Evolutionary conservation across 2,113 vertebrate species (phyloP), one percentile per base, ranked within the genome.

Genomic region (Enhydra lutris): DNA sequence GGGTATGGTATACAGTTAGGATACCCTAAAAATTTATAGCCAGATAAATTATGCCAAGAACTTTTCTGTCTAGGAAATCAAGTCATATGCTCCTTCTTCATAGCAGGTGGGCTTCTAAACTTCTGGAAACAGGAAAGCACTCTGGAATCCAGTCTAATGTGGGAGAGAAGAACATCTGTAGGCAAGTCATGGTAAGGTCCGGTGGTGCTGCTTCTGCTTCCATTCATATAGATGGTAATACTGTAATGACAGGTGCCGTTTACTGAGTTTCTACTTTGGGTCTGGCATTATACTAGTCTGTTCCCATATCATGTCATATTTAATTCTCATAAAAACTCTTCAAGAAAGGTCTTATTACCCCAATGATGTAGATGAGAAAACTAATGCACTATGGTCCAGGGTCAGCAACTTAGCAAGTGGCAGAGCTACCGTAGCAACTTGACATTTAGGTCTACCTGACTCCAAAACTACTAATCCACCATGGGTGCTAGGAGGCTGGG

Each of bases 21-120:
- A 13, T 3, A n/a, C 11, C 21, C 31, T 83, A 57, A 65, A 57
- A 2, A 20, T 29, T 50, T 86, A 52, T 80, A 21, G 34, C 21
- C 26, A 63, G 67, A 47, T 85, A 92, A 88, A 79, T 73, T 29
- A 67, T 52, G 79, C n/a, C 39, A 71, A 59, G 14, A 71, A 80
- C 3, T 34, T 82, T 89, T 78, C 24, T 89, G n/a, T 47, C 59
- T 7, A 69, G 47, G 39, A 87, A 78, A 83, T 42, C 34, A 86
- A 89, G 55, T 9, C 63, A 61, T 12, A 14, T 15, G 5, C 14
- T 55, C 29, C 55, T 74, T 59, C 11, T 92, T 89, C 11, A 1
- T 55, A n/a, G 10, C 29, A 63, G n/a, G 65, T 63, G 59, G 59
- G 39, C 71, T 96, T 94, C 42, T 34, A 76, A 78, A 14, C 31